Conservation (phyloP, 2,113 vertebrate genomes). For the Mellivora capensis region DNA sequence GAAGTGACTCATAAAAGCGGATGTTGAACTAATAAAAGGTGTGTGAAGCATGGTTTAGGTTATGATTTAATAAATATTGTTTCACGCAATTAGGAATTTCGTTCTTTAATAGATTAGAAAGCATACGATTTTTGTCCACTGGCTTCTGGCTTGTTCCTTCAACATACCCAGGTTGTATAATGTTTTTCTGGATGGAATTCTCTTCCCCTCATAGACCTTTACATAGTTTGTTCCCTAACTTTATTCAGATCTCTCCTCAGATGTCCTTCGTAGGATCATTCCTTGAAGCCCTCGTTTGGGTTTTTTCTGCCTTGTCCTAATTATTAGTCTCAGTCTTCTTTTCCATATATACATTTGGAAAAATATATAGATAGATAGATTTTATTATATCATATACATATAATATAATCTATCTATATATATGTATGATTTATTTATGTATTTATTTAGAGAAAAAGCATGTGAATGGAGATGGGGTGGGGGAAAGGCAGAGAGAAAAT, state of each 20-base stretch:
- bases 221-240: neutral
- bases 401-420: too few species aligned
- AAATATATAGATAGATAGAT: too few species aligned
- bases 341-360: neutral
- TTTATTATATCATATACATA: neutral
- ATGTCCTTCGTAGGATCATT: neutral
- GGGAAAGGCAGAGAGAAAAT: neutral
- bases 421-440: neutral
- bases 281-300: neutral
- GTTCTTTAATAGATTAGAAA: neutral
- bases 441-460: neutral
- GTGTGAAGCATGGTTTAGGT: neutral
- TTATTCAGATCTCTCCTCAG: neutral
- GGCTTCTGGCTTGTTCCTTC: neutral
- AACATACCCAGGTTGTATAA: neutral
- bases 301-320: neutral
- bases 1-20: neutral
- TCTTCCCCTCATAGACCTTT: neutral
- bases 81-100: neutral
- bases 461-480: neutral
- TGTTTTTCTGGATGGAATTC: neutral
- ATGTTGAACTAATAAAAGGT: neutral
- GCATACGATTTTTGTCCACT: neutral
- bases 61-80: neutral
- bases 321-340: neutral